These are phyloP conservation scores for Corbicula japonica DNA, from an alignment of 2,888 invertebrate genomes.

Conservation along the genomic window DNA sequence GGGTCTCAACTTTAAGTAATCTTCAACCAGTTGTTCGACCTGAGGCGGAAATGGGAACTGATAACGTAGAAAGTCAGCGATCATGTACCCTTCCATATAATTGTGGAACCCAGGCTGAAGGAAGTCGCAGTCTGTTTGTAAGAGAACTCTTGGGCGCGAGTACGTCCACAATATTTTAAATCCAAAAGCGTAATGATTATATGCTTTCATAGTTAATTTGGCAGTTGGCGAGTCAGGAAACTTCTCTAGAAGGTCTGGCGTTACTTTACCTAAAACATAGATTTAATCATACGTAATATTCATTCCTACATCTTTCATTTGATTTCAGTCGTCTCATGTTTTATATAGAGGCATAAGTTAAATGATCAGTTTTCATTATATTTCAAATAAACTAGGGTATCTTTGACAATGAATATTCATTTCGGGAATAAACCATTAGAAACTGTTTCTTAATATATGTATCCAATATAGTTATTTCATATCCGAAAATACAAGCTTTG, in stretches of 20 bases:
- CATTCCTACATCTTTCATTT: too few relatives aligned
- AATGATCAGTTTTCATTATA: too few relatives aligned
- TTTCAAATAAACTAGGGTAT: too few relatives aligned
- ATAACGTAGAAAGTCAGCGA: constrained; percentile 4
- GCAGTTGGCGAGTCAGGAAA: constrained; percentile 18
- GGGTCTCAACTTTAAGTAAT: constrained; percentile 14
- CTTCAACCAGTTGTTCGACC: constrained; percentile 1
- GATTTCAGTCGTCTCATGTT: too few relatives aligned
- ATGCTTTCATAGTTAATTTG: background rate
- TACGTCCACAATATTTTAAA: background rate
- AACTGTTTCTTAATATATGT: too few relatives aligned
- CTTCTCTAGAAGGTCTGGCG: background rate
- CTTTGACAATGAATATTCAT: too few relatives aligned
- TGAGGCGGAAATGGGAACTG: constrained; percentile 8
- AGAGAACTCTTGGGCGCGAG: background rate
- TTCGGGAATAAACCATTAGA: too few relatives aligned
- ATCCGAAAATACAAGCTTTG: too few relatives aligned
- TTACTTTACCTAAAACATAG: background rate
- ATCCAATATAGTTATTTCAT: too few relatives aligned
- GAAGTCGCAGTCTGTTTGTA: background rate
- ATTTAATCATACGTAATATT: too few relatives aligned
- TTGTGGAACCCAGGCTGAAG: constrained; percentile 15
- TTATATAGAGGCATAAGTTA: too few relatives aligned
- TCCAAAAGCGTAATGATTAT: background rate
- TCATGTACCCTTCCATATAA: constrained; percentile 18